Percentiles rank a stretch among this genome's conserved stretches.
Evolutionary conservation across 2,113 vertebrate species (phyloP).

Genomic region (Zosterops borbonicus): DNA sequence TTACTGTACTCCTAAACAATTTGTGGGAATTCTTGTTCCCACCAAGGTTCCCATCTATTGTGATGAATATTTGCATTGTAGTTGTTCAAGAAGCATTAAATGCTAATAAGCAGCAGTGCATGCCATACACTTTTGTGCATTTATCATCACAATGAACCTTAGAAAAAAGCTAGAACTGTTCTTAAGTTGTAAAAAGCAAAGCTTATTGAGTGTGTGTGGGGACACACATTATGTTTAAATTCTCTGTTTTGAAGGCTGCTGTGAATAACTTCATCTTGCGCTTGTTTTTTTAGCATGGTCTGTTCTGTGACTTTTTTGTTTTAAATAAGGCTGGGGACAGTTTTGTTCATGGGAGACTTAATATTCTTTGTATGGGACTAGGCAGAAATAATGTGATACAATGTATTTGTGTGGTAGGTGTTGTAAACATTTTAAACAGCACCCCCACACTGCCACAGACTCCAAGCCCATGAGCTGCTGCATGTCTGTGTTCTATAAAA

Average conservation of each 20-base stretch:
- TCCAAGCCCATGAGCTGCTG: background rate
- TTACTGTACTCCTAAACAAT: constrained; percentile 62
- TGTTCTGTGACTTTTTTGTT: background rate
- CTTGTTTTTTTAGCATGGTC: background rate
- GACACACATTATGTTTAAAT: background rate
- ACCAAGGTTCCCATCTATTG: constrained; percentile 50
- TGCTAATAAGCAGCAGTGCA: constrained; percentile 24
- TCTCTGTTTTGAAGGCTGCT: background rate
- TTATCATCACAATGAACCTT: constrained; percentile 45
- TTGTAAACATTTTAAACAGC: background rate
- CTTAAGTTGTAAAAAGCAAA: constrained; percentile 4
- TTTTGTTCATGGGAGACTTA: background rate
- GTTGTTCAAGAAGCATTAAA: constrained; percentile 66
- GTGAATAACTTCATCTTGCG: background rate
- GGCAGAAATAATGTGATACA: background rate
- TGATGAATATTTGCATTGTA: constrained; percentile 60
- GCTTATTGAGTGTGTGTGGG: background rate
- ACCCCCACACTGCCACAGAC: background rate
- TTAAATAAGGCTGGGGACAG: rapidly evolving
- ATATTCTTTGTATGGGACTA: background rate
- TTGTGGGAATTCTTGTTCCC: constrained; percentile 63
- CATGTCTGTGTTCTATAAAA: background rate
- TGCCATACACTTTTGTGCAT: constrained; percentile 20
- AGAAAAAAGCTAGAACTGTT: constrained; percentile 8
- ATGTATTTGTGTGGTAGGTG: background rate